phyloP scores from a whole-genome alignment of 2,113 vertebrate genomes.

The Paraplagusia blochii region DNA sequence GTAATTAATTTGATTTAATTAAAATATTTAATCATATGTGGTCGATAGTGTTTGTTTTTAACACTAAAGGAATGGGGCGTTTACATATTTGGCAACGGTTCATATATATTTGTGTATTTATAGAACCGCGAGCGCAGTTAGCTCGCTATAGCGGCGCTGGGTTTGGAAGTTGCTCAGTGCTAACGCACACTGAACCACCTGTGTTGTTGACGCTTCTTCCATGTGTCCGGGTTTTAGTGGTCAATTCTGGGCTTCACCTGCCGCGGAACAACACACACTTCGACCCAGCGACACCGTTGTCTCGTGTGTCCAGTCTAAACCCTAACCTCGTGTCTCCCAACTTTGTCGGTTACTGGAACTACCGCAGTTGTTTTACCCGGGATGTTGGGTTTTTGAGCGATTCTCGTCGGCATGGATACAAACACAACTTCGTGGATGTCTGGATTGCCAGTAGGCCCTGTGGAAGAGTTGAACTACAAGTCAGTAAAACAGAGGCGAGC shows the following conservation, averaged over 20 bases:
- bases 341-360: conserved; percentile 26
- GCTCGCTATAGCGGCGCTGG: conserved; percentile 32
- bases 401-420: conserved; percentile 38
- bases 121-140: conserved; percentile 34
- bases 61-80: too few species aligned
- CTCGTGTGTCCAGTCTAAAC: conserved; percentile 11
- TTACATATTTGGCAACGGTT: too few species aligned
- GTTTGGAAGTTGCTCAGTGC: conserved; percentile 55
- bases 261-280: conserved; percentile 18
- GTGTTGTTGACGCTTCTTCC: neutral
- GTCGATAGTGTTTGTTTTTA: too few species aligned
- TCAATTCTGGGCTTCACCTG: conserved; percentile 27
- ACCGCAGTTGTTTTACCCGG: conserved; percentile 20
- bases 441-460: conserved; percentile 40
- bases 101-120: conserved; percentile 9
- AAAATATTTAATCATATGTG: neutral
- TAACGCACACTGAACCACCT: conserved; percentile 26
- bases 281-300: conserved; percentile 11
- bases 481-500: conserved; percentile 17
- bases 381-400: conserved; percentile 37
- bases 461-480: conserved; percentile 47
- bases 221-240: conserved; percentile 2
- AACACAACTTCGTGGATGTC: conserved; percentile 46
- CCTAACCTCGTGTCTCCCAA: conserved; percentile 33
- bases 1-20: neutral